Evolutionary conservation across 2,797 vertebrate genomes (phyloP), one percentile per base, ranked within the genome.

Genomic region (Capromys pilorides): DNA sequence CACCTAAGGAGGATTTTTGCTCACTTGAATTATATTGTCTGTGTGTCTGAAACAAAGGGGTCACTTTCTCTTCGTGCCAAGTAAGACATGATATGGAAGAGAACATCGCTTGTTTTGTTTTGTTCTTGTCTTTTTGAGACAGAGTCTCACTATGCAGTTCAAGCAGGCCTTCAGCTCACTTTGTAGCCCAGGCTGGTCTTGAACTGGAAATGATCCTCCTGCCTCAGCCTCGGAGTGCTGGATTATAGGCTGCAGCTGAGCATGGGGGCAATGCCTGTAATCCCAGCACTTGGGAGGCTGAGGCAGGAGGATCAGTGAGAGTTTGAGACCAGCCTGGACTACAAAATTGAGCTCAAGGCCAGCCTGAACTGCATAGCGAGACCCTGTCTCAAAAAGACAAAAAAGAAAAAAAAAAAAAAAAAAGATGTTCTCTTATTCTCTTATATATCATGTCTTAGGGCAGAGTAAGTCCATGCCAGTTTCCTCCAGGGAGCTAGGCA

Each of bases 1-100:
- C n/a, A n/a, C n/a, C n/a, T n/a, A n/a, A n/a, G n/a, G n/a, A 36
- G 31, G 87, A 90, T 78, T 39, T 67, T 86, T 75, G 57, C 28
- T 95, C 83, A 62, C 33, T 66, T 67, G 51, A 73, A 94, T 94
- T 36, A 67, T 6, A 61, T 91, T 85, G 91, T 54, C 51, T 22
- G 39, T 33, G 80, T 78, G 18, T 87, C 41, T 71, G 36, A 88
- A 78, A 81, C 54, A 87, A 89, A 91, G 31, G 3, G 9, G 64
- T 90, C 24, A 59, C 28, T 87, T 49, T 93, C 62, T 82, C 83
- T 51, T 33, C 36, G 80, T 78, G 86, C 77, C 69, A n/a, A 2
- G 64, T 33, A 67, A 67, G 64, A 67, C 64, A 67, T 64, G 61
- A 28, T 28, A 28, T n/a, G 18, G 3, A 67, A 67, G 31, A 67